A percentile compares a stretch with the other conserved stretches of the same genome.
Evolutionary conservation across 2,888 invertebrate genomes (phyloP).

Genomic region (Xestobium rufovillosum): DNA sequence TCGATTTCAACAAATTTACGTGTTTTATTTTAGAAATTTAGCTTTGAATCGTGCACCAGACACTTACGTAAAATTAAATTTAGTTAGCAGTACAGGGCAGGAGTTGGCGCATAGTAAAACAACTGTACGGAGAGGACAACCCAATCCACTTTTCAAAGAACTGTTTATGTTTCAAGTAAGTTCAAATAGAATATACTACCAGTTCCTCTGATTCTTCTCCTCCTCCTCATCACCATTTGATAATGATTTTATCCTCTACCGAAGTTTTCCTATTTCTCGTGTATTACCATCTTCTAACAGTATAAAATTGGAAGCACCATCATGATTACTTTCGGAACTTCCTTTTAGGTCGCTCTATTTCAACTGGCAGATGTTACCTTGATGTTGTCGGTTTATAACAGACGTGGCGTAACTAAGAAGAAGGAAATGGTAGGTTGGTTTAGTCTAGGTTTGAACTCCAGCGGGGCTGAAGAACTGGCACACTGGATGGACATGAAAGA

Average conservation of each 20-base stretch:
- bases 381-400: slow-evolving; percentile 88
- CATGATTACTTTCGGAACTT: too few species aligned
- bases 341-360: slow-evolving; percentile 82
- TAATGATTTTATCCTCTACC: too few species aligned
- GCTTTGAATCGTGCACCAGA: slow-evolving; percentile 78
- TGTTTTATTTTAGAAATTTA: slow-evolving; percentile 55
- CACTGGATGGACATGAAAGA: slow-evolving; percentile 94
- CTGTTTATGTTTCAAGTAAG: slow-evolving; percentile 89
- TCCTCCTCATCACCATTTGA: too few species aligned
- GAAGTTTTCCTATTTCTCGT: too few species aligned
- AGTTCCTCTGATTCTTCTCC: too few species aligned
- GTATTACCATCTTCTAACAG: too few species aligned
- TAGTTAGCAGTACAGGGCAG: slow-evolving; percentile 88
- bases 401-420: slow-evolving; percentile 84
- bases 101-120: slow-evolving; percentile 92
- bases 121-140: slow-evolving; percentile 83
- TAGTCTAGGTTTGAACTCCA: slow-evolving; percentile 83
- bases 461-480: slow-evolving; percentile 83
- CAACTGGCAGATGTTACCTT: slow-evolving; percentile 91
- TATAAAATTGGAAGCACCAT: too few species aligned
- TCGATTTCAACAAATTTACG: too few species aligned
- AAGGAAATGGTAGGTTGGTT: slow-evolving; percentile 98
- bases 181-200: too few species aligned
- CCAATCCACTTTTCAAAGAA: slow-evolving; percentile 93
- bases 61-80: slow-evolving; percentile 86